A percentile compares a stretch with the other conserved stretches of the same genome.
These are phyloP conservation scores for Morpho helenor DNA, from an alignment of 2,888 invertebrate species.

Conservation along the genomic window DNA sequence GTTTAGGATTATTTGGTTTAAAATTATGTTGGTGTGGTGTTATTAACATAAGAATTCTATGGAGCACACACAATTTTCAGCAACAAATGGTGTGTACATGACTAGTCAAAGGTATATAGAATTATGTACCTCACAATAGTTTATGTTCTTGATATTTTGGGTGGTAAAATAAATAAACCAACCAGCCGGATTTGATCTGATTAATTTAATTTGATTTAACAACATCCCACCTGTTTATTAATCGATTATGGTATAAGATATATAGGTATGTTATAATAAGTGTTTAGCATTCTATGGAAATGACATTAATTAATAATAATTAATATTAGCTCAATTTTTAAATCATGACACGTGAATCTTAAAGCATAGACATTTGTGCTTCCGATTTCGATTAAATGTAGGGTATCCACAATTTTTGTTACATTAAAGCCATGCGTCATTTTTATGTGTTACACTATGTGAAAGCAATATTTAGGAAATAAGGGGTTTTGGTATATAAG, in stretches of 20 bases:
- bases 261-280: not conserved
- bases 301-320: not conserved
- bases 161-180: constrained; percentile 14
- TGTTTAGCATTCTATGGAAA: constrained; percentile 1
- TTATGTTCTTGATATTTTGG: constrained; percentile 29
- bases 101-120: constrained; percentile 66
- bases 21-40: constrained; percentile 78
- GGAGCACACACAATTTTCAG: constrained; percentile 51
- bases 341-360: not conserved
- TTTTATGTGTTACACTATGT: too few species aligned
- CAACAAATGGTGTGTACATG: constrained; percentile 60
- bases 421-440: too few species aligned
- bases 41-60: constrained; percentile 55
- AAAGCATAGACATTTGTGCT: not conserved
- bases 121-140: constrained; percentile 48
- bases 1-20: constrained; percentile 65
- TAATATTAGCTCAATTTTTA: not conserved
- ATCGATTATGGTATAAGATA: too few species aligned
- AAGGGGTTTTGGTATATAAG: too few species aligned
- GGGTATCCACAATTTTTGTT: too few species aligned
- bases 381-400: not conserved
- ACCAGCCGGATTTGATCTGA: too few species aligned
- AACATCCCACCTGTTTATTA: too few species aligned
- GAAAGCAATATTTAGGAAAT: too few species aligned
- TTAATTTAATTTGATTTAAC: too few species aligned